Conservation (phyloP, 2,113 vertebrate genomes). For the Vanacampus margaritifer region DNA sequence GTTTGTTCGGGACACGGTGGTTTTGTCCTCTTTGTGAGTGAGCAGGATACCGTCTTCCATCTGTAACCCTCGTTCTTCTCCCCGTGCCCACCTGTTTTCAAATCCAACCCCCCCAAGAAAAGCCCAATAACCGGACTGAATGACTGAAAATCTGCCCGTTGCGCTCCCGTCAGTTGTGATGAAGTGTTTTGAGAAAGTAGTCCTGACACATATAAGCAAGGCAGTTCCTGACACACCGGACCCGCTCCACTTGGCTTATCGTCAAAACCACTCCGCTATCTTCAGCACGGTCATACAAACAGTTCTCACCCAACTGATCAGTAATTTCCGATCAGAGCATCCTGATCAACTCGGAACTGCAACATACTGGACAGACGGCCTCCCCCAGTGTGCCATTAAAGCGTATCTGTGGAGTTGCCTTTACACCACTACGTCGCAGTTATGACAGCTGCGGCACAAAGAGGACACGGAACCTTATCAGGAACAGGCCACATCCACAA, state of each 20-base stretch:
- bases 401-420: background rate
- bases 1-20: constrained; percentile 10
- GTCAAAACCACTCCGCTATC: no score
- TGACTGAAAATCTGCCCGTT: no score
- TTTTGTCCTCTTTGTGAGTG: constrained; percentile 9
- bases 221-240: no score
- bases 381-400: background rate
- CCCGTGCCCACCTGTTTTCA: background rate
- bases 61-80: background rate
- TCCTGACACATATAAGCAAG: no score
- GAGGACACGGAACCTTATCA: background rate
- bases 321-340: background rate
- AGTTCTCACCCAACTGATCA: no score
- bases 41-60: background rate
- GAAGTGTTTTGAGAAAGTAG: no score
- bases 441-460: background rate
- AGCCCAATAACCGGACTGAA: no score
- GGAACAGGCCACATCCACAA: background rate
- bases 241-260: no score
- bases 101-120: no score
- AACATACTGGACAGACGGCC: background rate
- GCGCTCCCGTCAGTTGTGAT: no score
- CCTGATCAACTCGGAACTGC: background rate
- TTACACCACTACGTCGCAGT: background rate
- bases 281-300: no score